phyloP scores from a whole-genome alignment of 2,888 invertebrate genomes.

The Dysmachus trigonus region DNA sequence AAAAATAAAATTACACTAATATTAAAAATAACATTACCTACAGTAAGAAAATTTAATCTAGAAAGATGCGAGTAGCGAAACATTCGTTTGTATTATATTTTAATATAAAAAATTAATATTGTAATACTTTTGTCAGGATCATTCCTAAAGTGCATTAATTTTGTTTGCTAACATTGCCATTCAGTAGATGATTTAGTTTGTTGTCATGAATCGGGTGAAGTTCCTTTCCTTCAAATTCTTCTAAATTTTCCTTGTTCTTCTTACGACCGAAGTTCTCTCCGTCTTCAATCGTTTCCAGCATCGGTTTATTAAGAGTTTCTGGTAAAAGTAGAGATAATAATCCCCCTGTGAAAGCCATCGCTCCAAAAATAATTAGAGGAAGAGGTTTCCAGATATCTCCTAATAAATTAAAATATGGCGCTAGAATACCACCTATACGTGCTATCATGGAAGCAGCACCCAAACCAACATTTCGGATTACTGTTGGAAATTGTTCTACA shows the following conservation, averaged over 20 bases:
- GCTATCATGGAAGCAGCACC: constrained; percentile 89
- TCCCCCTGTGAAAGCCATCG: constrained; percentile 76
- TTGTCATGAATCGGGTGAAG: neutral
- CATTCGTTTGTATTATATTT: neutral
- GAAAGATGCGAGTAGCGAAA: neutral
- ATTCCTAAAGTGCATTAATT: neutral
- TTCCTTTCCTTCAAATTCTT: neutral
- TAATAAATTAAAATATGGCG: constrained; percentile 82
- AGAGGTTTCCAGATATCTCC: constrained; percentile 70
- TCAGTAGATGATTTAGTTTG: neutral
- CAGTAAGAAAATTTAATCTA: neutral
- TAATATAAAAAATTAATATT: neutral
- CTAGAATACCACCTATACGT: constrained; percentile 72
- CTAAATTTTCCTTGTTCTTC: neutral
- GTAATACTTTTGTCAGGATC: neutral
- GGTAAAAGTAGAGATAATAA: constrained; percentile 76
- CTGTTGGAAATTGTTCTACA: constrained; percentile 79
- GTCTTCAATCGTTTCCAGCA: constrained; percentile 84
- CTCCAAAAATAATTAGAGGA: constrained; percentile 78
- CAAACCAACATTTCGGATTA: constrained; percentile 84
- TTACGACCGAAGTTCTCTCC: constrained; percentile 74
- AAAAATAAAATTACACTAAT: neutral
- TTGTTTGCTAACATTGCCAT: neutral
- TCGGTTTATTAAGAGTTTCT: constrained; percentile 78
- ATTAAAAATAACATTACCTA: neutral